phyloP scores from a whole-genome alignment of 2,888 invertebrate genomes.

The Agrochola macilenta region DNA sequence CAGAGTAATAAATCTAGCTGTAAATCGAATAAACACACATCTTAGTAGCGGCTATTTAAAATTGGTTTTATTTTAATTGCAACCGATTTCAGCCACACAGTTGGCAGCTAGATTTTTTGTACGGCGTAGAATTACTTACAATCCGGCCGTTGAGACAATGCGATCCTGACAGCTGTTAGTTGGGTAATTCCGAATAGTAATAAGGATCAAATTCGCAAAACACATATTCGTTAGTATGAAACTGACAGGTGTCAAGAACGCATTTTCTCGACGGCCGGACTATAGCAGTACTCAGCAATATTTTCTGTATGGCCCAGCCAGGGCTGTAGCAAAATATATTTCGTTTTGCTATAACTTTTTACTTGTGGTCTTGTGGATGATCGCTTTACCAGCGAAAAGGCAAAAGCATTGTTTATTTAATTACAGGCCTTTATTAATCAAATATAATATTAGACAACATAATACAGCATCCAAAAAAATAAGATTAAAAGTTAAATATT shows the following conservation, averaged over 20 bases:
- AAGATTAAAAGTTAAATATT: no score
- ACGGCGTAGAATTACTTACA: background rate
- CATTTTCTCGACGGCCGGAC: no score
- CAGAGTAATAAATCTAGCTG: conserved; percentile 67
- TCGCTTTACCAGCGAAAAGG: background rate
- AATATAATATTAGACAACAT: background rate
- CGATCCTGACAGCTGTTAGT: no score
- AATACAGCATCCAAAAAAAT: background rate
- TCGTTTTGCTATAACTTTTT: background rate
- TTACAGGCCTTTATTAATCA: background rate
- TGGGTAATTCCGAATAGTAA: no score
- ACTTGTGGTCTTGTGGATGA: no score
- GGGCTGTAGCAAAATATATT: background rate
- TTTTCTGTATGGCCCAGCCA: background rate
- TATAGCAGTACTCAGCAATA: background rate
- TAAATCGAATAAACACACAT: conserved; percentile 38
- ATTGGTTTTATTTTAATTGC: background rate
- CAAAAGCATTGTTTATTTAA: background rate
- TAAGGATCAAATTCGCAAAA: no score
- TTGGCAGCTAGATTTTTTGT: background rate
- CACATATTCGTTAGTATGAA: no score
- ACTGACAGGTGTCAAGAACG: no score
- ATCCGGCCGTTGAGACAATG: background rate
- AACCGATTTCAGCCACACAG: background rate
- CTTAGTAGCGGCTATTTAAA: background rate